These are phyloP conservation scores for Esox masquinongy DNA, from an alignment of 2,797 vertebrate species.

Conservation along the genomic window DNA sequence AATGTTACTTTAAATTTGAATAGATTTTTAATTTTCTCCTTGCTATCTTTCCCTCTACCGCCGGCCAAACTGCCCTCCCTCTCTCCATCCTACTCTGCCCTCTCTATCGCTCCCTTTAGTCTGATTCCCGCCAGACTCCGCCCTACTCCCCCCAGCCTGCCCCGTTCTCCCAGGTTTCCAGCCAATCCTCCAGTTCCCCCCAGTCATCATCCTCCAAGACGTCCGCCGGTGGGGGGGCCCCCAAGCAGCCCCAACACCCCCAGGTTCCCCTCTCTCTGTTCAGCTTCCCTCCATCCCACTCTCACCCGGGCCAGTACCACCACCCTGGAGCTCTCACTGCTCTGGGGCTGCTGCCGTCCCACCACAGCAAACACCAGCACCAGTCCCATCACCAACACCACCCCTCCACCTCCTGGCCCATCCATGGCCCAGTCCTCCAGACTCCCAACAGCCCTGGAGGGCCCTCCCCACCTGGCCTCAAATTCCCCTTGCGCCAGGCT, in stretches of 20 bases:
- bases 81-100: too few species aligned
- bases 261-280: constrained; percentile 89
- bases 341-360: constrained; percentile 86
- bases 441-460: constrained; percentile 67
- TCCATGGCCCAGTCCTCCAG: constrained; percentile 87
- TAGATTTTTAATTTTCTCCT: too few species aligned
- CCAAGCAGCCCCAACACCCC: constrained; percentile 58
- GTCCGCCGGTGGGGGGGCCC: constrained; percentile 48
- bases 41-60: too few species aligned
- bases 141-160: constrained; percentile 91
- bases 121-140: constrained; percentile 87
- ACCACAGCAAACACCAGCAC: constrained; percentile 83
- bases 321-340: constrained; percentile 74
- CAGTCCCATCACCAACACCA: constrained; percentile 69
- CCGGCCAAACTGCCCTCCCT: too few species aligned
- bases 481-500: constrained; percentile 80
- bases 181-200: constrained; percentile 73
- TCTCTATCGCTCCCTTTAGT: constrained; percentile 69
- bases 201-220: constrained; percentile 80
- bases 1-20: too few species aligned
- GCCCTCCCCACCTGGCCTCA: constrained; percentile 79
- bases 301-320: constrained; percentile 88
- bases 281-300: constrained; percentile 85
- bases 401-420: constrained; percentile 88
- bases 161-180: constrained; percentile 80